Conservation (phyloP, 2,113 vertebrate genomes). For the Solenodon paradoxus region DNA sequence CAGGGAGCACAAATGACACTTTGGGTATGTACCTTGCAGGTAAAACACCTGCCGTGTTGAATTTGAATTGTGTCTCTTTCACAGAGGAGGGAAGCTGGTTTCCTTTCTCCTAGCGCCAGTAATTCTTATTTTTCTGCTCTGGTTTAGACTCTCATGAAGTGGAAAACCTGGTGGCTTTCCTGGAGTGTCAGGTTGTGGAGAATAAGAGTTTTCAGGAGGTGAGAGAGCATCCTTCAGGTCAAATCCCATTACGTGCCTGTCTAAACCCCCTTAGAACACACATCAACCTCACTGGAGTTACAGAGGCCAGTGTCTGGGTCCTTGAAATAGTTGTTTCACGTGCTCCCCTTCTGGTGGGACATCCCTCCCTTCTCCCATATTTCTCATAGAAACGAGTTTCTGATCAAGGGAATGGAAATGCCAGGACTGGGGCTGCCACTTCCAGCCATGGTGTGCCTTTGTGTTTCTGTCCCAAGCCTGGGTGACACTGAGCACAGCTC, state of each 20-base stretch:
- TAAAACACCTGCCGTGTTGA: neutral
- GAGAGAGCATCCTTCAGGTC: neutral
- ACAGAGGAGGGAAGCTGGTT: neutral
- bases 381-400: neutral
- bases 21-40: neutral
- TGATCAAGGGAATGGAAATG: neutral
- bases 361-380: neutral
- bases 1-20: neutral
- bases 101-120: neutral
- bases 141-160: neutral
- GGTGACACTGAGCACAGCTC: neutral
- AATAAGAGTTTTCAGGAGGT: neutral
- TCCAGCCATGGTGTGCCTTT: neutral
- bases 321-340: neutral
- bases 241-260: neutral
- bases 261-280: neutral
- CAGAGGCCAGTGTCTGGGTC: neutral
- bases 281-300: neutral
- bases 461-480: neutral
- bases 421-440: too few relatives aligned
- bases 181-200: neutral
- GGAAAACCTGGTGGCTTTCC: neutral
- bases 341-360: neutral
- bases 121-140: neutral
- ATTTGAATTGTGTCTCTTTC: constrained; percentile 4